A percentile compares a stretch with the other conserved stretches of the same genome.
These are phyloP conservation scores for Himalopsyche phryganea DNA, from an alignment of 1,140 invertebrate species.

Conservation along the genomic window DNA sequence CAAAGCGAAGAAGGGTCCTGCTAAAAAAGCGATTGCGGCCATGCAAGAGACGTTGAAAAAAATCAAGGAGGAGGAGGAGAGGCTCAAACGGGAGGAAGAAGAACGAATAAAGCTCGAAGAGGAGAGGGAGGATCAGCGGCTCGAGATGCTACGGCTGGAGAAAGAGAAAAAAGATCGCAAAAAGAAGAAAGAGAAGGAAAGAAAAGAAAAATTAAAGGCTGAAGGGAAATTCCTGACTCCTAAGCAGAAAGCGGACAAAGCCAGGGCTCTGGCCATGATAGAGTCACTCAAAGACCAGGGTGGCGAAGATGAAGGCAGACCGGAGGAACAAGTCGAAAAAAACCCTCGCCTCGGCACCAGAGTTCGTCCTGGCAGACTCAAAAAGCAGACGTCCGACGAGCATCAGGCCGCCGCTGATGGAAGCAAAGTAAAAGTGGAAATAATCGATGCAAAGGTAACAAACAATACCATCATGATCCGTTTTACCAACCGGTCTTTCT, in stretches of 20 bases:
- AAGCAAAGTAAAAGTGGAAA: conserved; percentile 56
- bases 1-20: conserved; percentile 63
- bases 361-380: conserved; percentile 68
- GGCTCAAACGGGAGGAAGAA: conserved; percentile 72
- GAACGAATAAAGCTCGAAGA: conserved; percentile 72
- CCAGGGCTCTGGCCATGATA: conserved; percentile 81
- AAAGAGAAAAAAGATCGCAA: conserved; percentile 86
- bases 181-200: conserved; percentile 93
- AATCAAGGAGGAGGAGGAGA: conserved; percentile 88
- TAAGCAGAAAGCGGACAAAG: conserved; percentile 88
- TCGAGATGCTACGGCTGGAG: conserved; percentile 75
- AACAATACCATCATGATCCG: too few relatives aligned
- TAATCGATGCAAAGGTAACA: conserved; percentile 52
- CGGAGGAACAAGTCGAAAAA: conserved; percentile 52
- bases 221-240: conserved; percentile 91
- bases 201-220: conserved; percentile 86
- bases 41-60: conserved; percentile 87
- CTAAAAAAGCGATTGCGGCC: conserved; percentile 75
- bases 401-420: conserved; percentile 49
- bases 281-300: conserved; percentile 85
- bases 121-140: conserved; percentile 66
- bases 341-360: conserved; percentile 67
- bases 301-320: conserved; percentile 49
- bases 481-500: too few relatives aligned
- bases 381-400: conserved; percentile 55